Evolutionary conservation across 2,888 invertebrate genomes (phyloP).

Genomic region (Acrocyrtus sp.): DNA sequence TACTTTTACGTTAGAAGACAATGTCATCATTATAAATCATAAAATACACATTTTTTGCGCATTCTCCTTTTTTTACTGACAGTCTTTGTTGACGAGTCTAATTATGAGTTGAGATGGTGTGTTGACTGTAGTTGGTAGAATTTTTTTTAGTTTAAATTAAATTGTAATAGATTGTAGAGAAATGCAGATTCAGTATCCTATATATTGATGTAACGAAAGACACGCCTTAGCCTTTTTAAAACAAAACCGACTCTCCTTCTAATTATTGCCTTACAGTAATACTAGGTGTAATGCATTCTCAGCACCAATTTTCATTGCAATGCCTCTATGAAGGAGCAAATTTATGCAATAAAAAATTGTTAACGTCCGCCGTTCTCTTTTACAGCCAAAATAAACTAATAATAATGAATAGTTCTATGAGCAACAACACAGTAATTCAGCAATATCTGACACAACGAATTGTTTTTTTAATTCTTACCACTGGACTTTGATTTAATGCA

Average conservation of each 20-base stretch:
- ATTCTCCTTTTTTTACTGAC: conserved; percentile 36
- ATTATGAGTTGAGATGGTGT: not conserved
- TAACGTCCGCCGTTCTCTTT: too few relatives aligned
- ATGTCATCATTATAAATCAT: not conserved
- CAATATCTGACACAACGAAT: too few relatives aligned
- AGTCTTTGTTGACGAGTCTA: conserved; percentile 23
- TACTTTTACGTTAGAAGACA: conserved; percentile 26
- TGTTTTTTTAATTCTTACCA: too few relatives aligned
- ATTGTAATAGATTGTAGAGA: conserved; percentile 9
- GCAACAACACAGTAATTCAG: too few relatives aligned
- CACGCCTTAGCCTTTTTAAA: conserved; percentile 27
- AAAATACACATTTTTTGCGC: conserved; percentile 26
- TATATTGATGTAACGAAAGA: conserved; percentile 16
- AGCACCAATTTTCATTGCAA: too few relatives aligned
- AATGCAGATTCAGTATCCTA: conserved; percentile 1
- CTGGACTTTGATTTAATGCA: too few relatives aligned
- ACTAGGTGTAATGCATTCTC: too few relatives aligned
- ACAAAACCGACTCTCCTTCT: conserved; percentile 17
- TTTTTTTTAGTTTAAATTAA: not conserved
- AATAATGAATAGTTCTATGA: too few relatives aligned
- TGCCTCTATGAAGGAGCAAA: too few relatives aligned
- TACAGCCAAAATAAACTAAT: too few relatives aligned
- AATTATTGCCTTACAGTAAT: conserved; percentile 42
- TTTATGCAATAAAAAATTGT: too few relatives aligned
- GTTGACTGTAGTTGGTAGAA: not conserved